phyloP scores from a whole-genome alignment of 2,113 vertebrate species.

The Coptodon rendalli region DNA sequence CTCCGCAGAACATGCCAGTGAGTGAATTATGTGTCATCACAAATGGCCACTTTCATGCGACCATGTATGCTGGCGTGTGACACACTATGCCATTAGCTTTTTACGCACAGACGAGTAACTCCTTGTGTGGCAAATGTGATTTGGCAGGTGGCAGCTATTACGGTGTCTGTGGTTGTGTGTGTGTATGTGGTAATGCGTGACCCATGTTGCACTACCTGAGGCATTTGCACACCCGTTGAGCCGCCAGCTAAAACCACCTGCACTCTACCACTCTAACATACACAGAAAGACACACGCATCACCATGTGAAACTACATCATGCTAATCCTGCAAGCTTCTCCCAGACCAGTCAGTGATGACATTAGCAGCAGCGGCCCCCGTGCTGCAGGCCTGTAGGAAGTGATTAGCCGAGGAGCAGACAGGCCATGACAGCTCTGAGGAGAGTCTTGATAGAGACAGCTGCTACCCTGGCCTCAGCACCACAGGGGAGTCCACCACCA shows the following conservation, averaged over 20 bases:
- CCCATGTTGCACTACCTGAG: conserved; percentile 26
- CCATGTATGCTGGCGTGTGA: conserved; percentile 15
- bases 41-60: conserved; percentile 7
- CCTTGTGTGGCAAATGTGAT: conserved; percentile 42
- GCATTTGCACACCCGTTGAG: conserved; percentile 33
- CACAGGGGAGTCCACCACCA: conserved; percentile 25
- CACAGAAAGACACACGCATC: background rate
- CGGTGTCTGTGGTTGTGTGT: background rate
- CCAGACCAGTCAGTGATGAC: conserved; percentile 5
- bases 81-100: conserved; percentile 28
- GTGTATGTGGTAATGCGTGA: background rate
- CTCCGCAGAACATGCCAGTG: background rate
- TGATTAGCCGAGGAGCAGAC: conserved; percentile 61
- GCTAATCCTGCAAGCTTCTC: background rate
- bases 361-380: conserved; percentile 34
- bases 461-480: conserved; percentile 53
- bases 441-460: conserved; percentile 62
- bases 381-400: conserved; percentile 50
- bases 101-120: conserved; percentile 39
- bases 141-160: conserved; percentile 49
- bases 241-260: conserved; percentile 32
- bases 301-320: background rate
- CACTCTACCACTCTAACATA: background rate
- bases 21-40: conserved; percentile 15
- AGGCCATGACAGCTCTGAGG: conserved; percentile 58